Conservation (phyloP, 2,113 vertebrate species). For the Gorsachius goisagi region DNA sequence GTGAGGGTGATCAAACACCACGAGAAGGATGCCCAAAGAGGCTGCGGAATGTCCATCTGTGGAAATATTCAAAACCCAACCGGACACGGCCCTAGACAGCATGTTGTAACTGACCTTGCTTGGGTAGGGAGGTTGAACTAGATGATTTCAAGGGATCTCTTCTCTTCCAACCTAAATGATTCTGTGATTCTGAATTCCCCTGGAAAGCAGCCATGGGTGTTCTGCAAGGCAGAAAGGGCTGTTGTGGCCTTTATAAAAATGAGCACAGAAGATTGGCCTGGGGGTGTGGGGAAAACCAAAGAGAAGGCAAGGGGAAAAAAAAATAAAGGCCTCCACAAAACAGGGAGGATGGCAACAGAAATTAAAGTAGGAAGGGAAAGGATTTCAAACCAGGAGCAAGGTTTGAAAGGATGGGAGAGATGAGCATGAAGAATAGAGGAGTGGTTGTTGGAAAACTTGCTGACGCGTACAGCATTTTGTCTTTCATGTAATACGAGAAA, state of each 20-base stretch:
- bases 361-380: background rate
- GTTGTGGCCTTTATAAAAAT: background rate
- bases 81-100: background rate
- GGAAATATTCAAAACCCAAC: background rate
- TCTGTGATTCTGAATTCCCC: background rate
- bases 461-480: background rate
- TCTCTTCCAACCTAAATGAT: background rate
- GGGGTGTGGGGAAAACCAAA: background rate
- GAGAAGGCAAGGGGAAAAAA: background rate
- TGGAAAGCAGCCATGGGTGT: background rate
- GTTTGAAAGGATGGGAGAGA: background rate
- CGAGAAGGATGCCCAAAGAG: background rate
- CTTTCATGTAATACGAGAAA: background rate
- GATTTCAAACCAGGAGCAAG: background rate
- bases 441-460: background rate
- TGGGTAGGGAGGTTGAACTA: background rate
- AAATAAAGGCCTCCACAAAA: background rate
- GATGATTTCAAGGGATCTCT: background rate
- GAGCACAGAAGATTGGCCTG: background rate
- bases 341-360: background rate
- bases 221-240: background rate
- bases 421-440: background rate
- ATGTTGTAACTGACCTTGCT: background rate
- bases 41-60: background rate
- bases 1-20: background rate